A percentile compares a stretch with the other conserved stretches of the same genome.
phyloP scores from a whole-genome alignment of 2,888 invertebrate genomes.

The Marronus borbonicus region DNA sequence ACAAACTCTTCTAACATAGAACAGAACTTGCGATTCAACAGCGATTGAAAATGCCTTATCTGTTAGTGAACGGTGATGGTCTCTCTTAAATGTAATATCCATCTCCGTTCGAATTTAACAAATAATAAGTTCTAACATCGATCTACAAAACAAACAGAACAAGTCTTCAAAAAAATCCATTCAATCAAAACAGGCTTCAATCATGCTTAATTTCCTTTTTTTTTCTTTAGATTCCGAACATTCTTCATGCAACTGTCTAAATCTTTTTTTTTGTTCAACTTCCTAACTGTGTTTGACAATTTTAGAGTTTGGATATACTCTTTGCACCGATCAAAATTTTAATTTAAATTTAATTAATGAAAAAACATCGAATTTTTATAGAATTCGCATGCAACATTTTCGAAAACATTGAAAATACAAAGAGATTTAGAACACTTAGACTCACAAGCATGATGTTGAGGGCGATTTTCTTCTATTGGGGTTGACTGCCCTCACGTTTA shows the following conservation, averaged over 20 bases:
- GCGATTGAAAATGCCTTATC: not conserved
- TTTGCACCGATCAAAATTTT: not conserved
- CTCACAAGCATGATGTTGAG: conserved; percentile 80
- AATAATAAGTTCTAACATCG: conserved; percentile 2
- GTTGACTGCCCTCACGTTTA: conserved; percentile 82
- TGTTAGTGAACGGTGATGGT: not conserved
- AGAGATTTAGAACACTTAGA: conserved; percentile 66
- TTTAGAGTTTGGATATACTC: conserved; percentile 51
- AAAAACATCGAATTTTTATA: conserved; percentile 13
- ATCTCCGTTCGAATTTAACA: not conserved
- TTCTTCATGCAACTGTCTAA: not conserved
- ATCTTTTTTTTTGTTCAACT: not conserved
- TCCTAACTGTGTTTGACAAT: not conserved
- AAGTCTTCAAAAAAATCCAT: not conserved
- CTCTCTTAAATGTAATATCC: conserved; percentile 1
- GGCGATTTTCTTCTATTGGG: conserved; percentile 79
- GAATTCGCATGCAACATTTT: conserved; percentile 38
- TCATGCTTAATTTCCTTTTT: conserved; percentile 36
- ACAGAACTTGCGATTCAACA: not conserved
- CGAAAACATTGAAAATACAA: conserved; percentile 61
- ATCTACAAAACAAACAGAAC: not conserved
- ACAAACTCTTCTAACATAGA: conserved; percentile 10
- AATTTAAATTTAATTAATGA: not conserved
- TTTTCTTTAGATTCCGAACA: not conserved
- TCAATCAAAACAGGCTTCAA: conserved; percentile 12